These are phyloP conservation scores for Probosciger aterrimus DNA, from an alignment of 2,113 vertebrate genomes.

Conservation along the genomic window DNA sequence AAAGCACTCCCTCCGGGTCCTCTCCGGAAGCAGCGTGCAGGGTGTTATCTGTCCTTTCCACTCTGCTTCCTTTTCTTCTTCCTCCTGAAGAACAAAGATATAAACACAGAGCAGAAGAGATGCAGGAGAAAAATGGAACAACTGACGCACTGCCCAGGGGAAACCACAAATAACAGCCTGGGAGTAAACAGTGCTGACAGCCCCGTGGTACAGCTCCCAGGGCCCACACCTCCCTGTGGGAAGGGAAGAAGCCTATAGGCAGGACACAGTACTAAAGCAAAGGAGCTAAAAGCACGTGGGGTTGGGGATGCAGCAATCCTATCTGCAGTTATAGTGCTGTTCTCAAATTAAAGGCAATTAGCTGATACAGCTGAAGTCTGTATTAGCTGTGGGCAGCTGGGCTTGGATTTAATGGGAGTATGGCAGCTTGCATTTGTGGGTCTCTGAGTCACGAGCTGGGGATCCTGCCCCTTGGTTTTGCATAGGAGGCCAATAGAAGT, in stretches of 20 bases:
- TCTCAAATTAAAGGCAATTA: not conserved
- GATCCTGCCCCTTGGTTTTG: not conserved
- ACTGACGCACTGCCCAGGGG: not conserved
- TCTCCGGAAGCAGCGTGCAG: not conserved
- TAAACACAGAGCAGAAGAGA: not conserved
- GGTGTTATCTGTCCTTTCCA: conserved; percentile 33
- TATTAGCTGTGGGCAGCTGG: not conserved
- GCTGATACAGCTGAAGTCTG: not conserved
- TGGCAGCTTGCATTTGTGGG: not conserved
- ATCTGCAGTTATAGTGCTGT: not conserved
- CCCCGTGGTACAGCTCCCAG: accelerated
- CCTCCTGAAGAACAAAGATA: conserved; percentile 25
- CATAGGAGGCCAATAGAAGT: not conserved
- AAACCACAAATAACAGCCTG: conserved; percentile 46
- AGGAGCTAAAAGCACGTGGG: not conserved
- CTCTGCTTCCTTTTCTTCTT: conserved; percentile 16
- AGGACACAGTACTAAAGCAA: not conserved
- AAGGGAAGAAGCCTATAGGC: not conserved
- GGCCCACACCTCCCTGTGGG: not conserved
- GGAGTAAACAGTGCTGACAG: not conserved
- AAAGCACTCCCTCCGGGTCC: accelerated
- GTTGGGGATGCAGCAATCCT: not conserved
- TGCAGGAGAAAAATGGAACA: not conserved
- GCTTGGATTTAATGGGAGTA: not conserved
- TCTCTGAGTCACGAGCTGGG: not conserved